Conservation (phyloP, 2,113 vertebrate species). For the Misgurnus anguillicaudatus region DNA sequence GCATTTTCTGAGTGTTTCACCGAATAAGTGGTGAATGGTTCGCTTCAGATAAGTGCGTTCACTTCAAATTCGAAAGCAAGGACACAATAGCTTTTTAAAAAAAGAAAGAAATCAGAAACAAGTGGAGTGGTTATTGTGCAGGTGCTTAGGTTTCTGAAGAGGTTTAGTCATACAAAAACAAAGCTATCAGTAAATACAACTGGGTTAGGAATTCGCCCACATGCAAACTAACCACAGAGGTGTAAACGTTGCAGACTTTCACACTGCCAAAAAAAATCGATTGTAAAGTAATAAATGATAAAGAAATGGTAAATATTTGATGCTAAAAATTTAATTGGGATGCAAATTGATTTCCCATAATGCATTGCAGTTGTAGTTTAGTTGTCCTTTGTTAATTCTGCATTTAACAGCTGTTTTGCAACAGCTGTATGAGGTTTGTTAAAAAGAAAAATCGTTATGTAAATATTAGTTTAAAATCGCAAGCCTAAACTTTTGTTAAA, state of each 20-base stretch:
- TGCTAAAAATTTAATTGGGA: no score
- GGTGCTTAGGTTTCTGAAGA: not conserved
- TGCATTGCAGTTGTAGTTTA: no score
- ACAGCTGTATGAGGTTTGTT: no score
- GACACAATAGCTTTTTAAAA: not conserved
- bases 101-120: not conserved
- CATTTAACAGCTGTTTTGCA: no score
- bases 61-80: constrained; percentile 22
- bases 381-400: no score
- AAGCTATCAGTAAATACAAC: not conserved
- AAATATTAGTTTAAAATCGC: no score
- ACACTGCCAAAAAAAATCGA: not conserved
- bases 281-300: no score
- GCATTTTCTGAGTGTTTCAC: not conserved
- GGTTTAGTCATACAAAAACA: constrained; percentile 7
- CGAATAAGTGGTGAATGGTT: not conserved
- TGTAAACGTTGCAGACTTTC: not conserved
- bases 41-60: constrained; percentile 7
- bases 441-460: no score
- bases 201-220: constrained; percentile 20
- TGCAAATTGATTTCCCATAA: no score
- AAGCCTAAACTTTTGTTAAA: no score
- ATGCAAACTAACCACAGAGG: not conserved
- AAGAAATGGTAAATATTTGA: no score
- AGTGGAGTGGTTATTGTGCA: not conserved